A percentile compares a stretch with the other conserved stretches of the same genome.
Evolutionary conservation across 2,888 invertebrate species (phyloP).

Genomic region (Kuschelorhynchus macadamiae): DNA sequence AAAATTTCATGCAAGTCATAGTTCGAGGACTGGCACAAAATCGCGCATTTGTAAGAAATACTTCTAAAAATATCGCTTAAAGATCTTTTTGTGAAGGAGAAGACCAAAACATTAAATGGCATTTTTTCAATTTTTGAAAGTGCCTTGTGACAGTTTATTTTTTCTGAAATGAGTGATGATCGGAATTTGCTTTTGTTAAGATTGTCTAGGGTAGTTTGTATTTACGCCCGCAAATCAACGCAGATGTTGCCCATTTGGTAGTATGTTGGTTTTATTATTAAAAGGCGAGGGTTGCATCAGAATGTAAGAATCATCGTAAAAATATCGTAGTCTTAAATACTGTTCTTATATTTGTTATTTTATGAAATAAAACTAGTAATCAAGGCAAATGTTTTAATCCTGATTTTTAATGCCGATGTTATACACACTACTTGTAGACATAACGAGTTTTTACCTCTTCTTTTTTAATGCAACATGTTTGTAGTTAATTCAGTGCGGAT

Average conservation of each 20-base stretch:
- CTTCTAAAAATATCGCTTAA: slow-evolving; percentile 45
- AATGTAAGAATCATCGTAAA: too few relatives aligned
- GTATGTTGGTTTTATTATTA: slow-evolving; percentile 14
- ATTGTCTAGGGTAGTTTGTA: slow-evolving; percentile 27
- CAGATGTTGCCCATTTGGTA: slow-evolving; percentile 28
- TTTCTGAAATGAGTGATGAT: slow-evolving; percentile 45
- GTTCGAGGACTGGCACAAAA: slow-evolving; percentile 51
- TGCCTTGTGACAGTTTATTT: slow-evolving; percentile 40
- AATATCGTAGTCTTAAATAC: too few relatives aligned
- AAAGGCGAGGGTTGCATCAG: too few relatives aligned
- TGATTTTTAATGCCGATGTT: too few relatives aligned
- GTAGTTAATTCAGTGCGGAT: too few relatives aligned
- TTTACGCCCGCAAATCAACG: slow-evolving; percentile 29
- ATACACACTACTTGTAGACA: too few relatives aligned
- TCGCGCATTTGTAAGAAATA: slow-evolving; percentile 28
- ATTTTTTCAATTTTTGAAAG: slow-evolving; percentile 37
- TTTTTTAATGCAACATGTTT: too few relatives aligned
- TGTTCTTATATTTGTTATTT: too few relatives aligned
- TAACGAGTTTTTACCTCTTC: too few relatives aligned
- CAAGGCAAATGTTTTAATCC: too few relatives aligned
- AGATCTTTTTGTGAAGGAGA: slow-evolving; percentile 41
- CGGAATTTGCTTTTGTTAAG: slow-evolving; percentile 5
- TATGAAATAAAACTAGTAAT: too few relatives aligned
- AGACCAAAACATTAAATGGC: slow-evolving; percentile 43
- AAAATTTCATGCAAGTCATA: slow-evolving; percentile 58